A percentile compares a stretch with the other conserved stretches of the same genome.
Evolutionary conservation across 2,797 vertebrate species (phyloP).

Genomic region (Erethizon dorsatum): DNA sequence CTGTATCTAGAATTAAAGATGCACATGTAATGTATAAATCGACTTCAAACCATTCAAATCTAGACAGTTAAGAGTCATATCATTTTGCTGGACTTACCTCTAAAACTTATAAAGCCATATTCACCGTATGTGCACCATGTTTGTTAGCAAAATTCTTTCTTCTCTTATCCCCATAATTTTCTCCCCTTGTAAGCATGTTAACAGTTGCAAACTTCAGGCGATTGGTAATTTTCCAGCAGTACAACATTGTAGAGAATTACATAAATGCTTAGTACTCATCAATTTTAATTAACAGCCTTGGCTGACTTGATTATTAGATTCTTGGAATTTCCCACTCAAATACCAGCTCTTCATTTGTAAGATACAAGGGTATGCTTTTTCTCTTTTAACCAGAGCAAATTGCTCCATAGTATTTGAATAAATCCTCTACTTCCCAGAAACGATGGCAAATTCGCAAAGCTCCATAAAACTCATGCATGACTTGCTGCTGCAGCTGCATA

Average conservation of each 20-base stretch:
- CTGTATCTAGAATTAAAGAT: constrained; percentile 69
- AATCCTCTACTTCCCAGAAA: constrained; percentile 73
- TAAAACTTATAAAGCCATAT: background rate
- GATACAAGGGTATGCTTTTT: constrained; percentile 71
- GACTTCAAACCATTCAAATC: constrained; percentile 5
- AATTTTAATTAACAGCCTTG: constrained; percentile 80
- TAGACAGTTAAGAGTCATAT: background rate
- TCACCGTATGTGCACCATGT: background rate
- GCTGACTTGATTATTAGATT: constrained; percentile 77
- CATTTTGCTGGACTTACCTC: background rate
- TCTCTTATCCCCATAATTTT: background rate
- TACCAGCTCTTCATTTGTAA: constrained; percentile 73
- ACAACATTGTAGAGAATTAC: constrained; percentile 53
- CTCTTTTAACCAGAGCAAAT: constrained; percentile 79
- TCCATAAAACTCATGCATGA: constrained; percentile 80
- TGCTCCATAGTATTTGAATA: constrained; percentile 1
- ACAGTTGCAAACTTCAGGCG: constrained; percentile 73
- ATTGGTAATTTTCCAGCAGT: constrained; percentile 65
- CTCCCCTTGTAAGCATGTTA: constrained; percentile 42
- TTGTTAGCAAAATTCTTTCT: constrained; percentile 36
- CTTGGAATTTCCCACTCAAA: constrained; percentile 79
- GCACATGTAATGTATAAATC: background rate
- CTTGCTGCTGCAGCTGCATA: constrained; percentile 72
- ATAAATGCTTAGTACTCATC: constrained; percentile 74
- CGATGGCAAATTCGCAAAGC: constrained; percentile 66